Evolutionary conservation across 1,140 invertebrate genomes (phyloP), one percentile per base, ranked within the genome.

Genomic region (Brachionus sp.): DNA sequence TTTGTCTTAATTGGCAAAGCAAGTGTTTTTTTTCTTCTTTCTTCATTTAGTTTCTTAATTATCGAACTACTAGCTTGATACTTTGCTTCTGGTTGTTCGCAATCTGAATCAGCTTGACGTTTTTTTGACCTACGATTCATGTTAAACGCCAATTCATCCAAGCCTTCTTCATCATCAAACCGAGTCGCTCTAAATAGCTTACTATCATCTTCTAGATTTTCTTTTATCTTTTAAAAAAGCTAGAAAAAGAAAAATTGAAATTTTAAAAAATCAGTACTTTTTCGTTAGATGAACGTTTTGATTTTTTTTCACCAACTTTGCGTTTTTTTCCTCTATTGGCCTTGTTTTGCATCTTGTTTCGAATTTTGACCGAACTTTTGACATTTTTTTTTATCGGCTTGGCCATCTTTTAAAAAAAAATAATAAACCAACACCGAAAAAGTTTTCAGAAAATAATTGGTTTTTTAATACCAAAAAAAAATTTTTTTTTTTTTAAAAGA

Each of bases 1-100:
- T 57, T 42, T n/a, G 53, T 80, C 35, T 80, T 80, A 42, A 80
- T 80, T 37, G 77, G 77, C 25, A 75, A 75, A 75, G 70, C 70
- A 0, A 75, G 39, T 1, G 70, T 25, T 39, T 44, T 35, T 46
- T 46, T 75, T 33, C 44, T 75, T n/a, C 9, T 25, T 46, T 75
- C 3, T 46, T 75, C 70, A 46, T 75, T 75, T 9, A 46, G 16
- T 46, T 44, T 75, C 46, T 46, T 44, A 25, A 75, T 75, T 5
- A 25, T 25, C 7, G 70, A 75, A 25, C n/a, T 12, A 12, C 44
- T 75, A 10, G 70, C 19, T 13, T 75, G 25, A 19, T 75, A 75
- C 25, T 46, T 75, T 13, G 70, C 39, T 46, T 75, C 70, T 25
- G 44, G 19, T 42, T 16, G 7, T 50, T 75, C 70, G 4, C n/a